These are phyloP conservation scores for Alca torda DNA, from an alignment of 2,797 vertebrate species.

Conservation along the genomic window DNA sequence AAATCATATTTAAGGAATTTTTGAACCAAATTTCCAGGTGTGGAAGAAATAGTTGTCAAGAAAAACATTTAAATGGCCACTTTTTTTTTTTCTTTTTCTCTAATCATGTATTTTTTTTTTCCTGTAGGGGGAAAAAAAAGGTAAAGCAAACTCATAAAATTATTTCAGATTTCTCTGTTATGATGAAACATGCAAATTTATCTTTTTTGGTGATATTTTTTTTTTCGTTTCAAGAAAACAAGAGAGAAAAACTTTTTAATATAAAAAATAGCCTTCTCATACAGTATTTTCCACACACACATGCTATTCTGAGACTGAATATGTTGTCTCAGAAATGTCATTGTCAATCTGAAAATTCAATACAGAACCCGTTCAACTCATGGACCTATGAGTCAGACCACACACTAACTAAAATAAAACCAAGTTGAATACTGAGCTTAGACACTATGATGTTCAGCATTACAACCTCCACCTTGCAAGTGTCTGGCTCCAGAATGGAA, in stretches of 20 bases:
- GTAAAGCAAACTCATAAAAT: neutral
- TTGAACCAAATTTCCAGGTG: neutral
- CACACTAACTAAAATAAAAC: neutral
- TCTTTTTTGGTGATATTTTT: neutral
- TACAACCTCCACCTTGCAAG: neutral
- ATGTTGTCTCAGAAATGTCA: neutral
- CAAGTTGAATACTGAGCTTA: neutral
- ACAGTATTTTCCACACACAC: neutral
- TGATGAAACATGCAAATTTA: neutral
- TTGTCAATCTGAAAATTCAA: slow-evolving; percentile 21
- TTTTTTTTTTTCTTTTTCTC: neutral
- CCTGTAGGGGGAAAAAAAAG: neutral
- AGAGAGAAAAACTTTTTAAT: neutral
- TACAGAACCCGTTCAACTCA: neutral
- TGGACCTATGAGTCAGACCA: neutral
- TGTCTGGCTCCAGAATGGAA: neutral
- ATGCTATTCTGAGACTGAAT: neutral
- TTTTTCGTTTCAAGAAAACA: neutral
- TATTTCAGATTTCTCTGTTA: neutral
- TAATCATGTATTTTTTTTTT: neutral
- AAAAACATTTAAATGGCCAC: neutral
- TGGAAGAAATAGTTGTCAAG: neutral
- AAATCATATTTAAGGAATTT: neutral
- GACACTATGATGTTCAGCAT: neutral
- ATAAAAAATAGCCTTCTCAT: neutral